Base-by-base conservation (phyloP, 30 jellyfish, hydroid and myxozoan genomes). In the Pelagia noctiluca region DNA sequence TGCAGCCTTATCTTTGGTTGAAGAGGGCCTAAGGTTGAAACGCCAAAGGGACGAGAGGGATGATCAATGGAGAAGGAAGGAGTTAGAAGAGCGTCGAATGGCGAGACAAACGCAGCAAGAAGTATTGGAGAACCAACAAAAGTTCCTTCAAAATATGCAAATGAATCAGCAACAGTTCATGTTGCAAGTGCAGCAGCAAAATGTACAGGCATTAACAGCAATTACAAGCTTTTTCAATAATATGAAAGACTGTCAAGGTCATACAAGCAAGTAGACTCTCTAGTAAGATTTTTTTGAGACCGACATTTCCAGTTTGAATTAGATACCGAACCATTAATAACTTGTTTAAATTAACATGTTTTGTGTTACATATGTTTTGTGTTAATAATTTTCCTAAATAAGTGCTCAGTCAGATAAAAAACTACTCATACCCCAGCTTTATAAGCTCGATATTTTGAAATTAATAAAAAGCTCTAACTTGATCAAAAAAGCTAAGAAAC, bases 91-190 rank as follows among this genome's bases (percentile, higher is more conserved):
- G 29, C 23, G 57, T 10, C 54, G 78, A 16, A 16, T 64, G 50
- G 78, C 78, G 29, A 64, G 78, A 53, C 23, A 31, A 53, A 64
- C 23, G 16, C 29, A 16, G 50, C 7, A 54, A 2, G 11, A 11
- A 64, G 29, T 64, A 53, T 16, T 64, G 78, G 86, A 74, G 50
- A 35, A 35, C 16, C 80, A 74, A 30, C 86, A 50, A 50, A 25
- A 3, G 25, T 50, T 50, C 12, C 2, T 42, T 25, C 31, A 26
- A 47, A 74, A 74, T 30, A 31, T 74, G 65, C 22, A 5, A 50
- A 79, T 42, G 50, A 79, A 74, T 23, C 86, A 74, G 65, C 86
- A 74, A 50, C 86, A 74, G 49, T 74, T 74, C 50, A 74, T 42
- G 86, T 50, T 74, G 30, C 86, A 74, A 35, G 49, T 74, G 86